Percentiles rank a stretch among this genome's conserved stretches.
Conservation (phyloP, 2,113 vertebrate genomes). For the Hymenochirus boettgeri region DNA sequence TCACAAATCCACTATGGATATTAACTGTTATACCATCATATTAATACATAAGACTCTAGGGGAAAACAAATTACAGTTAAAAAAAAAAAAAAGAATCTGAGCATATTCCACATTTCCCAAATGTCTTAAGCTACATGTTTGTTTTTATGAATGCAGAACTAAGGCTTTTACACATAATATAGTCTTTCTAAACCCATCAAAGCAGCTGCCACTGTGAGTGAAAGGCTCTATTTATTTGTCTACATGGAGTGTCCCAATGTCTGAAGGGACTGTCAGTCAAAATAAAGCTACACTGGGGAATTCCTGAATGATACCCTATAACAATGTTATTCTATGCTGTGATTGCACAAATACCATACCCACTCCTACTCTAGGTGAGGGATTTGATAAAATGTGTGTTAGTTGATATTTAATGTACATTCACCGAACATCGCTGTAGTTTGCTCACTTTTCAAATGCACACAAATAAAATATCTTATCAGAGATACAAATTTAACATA, state of each 20-base stretch:
- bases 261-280: constrained; percentile 11
- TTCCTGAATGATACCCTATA: constrained; percentile 4
- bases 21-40: too few relatives aligned
- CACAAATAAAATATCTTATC: background rate
- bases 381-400: constrained; percentile 12
- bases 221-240: background rate
- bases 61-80: too few relatives aligned
- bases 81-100: too few relatives aligned
- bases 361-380: background rate
- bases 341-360: background rate
- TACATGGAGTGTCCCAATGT: background rate
- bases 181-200: constrained; percentile 5
- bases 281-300: background rate
- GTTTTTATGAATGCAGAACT: background rate
- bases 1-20: too few relatives aligned
- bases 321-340: constrained; percentile 16
- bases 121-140: background rate
- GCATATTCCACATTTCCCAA: too few relatives aligned
- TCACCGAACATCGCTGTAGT: background rate
- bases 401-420: too few relatives aligned
- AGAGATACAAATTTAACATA: constrained; percentile 17
- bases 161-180: background rate
- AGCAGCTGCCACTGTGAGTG: constrained; percentile 11
- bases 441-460: background rate
- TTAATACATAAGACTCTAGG: too few relatives aligned